phyloP scores from a whole-genome alignment of 2,797 vertebrate genomes.

The Eremophila alpestris region DNA sequence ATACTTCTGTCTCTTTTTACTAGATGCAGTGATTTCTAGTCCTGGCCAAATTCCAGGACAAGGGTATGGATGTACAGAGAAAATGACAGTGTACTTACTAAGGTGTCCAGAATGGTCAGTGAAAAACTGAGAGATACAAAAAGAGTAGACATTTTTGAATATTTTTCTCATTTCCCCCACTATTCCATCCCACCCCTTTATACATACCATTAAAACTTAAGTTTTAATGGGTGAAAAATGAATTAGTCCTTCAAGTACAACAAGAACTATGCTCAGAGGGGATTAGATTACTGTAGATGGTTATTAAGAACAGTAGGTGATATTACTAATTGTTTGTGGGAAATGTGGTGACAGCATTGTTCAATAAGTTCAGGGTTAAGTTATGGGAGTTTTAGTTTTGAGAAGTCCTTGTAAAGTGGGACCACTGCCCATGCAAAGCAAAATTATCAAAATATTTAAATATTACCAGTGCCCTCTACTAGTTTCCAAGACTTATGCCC shows the following conservation, averaged over 20 bases:
- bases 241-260: not conserved
- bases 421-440: not conserved
- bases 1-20: not conserved
- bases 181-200: not conserved
- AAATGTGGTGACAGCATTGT: not conserved
- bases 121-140: not conserved
- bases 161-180: not conserved
- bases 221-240: not conserved
- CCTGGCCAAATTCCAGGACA: not conserved
- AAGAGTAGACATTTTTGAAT: not conserved
- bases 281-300: not conserved
- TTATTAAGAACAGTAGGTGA: not conserved
- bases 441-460: not conserved
- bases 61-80: not conserved
- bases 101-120: not conserved
- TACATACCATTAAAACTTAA: not conserved
- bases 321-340: not conserved
- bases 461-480: not conserved
- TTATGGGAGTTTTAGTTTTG: not conserved
- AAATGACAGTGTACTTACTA: not conserved
- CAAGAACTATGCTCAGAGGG: not conserved
- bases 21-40: not conserved
- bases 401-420: not conserved
- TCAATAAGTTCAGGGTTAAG: not conserved
- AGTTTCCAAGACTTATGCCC: not conserved